Percentiles rank a stretch among this genome's conserved stretches.
phyloP scores from a whole-genome alignment of 2,888 invertebrate species.

The Seladonia tumulorum region DNA sequence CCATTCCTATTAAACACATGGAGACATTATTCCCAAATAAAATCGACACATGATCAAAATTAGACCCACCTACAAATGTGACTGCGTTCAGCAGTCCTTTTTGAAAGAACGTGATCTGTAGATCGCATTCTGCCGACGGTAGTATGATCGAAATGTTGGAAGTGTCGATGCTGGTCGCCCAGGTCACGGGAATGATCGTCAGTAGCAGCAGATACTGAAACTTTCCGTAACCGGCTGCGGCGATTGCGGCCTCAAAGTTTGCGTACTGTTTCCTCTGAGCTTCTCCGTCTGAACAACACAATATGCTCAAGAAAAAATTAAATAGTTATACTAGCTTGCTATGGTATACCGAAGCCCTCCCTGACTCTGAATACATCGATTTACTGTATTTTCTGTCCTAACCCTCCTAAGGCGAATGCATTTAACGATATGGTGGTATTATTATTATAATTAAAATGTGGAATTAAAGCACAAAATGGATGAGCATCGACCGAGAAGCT shows the following conservation, averaged over 20 bases:
- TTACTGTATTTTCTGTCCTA: neutral
- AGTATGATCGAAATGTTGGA: conserved; percentile 90
- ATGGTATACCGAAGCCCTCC: no score
- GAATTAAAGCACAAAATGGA: neutral
- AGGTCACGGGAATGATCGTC: conserved; percentile 87
- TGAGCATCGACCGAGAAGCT: neutral
- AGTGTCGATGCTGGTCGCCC: conserved; percentile 89
- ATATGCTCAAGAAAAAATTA: neutral
- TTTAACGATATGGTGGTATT: no score
- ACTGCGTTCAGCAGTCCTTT: conserved; percentile 90
- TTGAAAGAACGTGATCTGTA: conserved; percentile 87
- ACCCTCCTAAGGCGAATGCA: neutral
- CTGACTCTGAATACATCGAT: no score
- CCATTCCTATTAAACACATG: conserved; percentile 88
- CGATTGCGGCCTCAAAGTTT: conserved; percentile 90
- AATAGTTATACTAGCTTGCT: no score
- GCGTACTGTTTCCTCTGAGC: conserved; percentile 76
- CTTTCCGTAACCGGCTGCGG: conserved; percentile 88
- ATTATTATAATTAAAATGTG: no score
- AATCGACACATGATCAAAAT: neutral
- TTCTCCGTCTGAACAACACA: conserved; percentile 11
- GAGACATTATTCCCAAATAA: neutral
- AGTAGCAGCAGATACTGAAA: conserved; percentile 88
- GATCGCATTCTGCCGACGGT: conserved; percentile 90
- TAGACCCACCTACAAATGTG: conserved; percentile 88